Evolutionary conservation across 2,888 invertebrate species (phyloP).

Genomic region (Athalia circularis): DNA sequence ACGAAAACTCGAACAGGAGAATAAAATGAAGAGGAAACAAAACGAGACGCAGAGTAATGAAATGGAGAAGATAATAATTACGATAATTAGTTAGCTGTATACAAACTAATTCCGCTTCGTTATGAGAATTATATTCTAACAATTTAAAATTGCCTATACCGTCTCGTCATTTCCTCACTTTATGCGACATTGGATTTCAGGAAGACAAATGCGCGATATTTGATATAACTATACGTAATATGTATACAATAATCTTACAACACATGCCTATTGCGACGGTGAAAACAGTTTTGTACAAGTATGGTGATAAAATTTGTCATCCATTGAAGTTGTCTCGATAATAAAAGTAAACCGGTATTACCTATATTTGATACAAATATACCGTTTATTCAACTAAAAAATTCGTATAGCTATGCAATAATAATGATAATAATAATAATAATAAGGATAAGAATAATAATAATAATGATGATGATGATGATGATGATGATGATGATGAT

Average conservation of each 20-base stretch:
- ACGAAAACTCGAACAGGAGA: not conserved
- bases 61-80: too few species aligned
- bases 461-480: too few species aligned
- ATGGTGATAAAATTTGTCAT: not conserved
- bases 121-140: too few species aligned
- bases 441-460: too few species aligned
- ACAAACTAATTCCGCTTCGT: too few species aligned
- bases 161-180: not conserved
- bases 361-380: constrained; percentile 53
- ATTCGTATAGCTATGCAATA: constrained; percentile 1
- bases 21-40: too few species aligned
- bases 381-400: constrained; percentile 57
- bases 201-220: not conserved
- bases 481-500: too few species aligned
- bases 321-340: constrained; percentile 36
- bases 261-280: constrained; percentile 28
- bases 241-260: not conserved
- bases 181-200: not conserved
- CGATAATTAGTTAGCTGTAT: too few species aligned
- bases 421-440: too few species aligned
- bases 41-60: too few species aligned
- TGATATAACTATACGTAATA: not conserved
- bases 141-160: too few species aligned
- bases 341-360: constrained; percentile 49
- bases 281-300: constrained; percentile 35